Base-by-base conservation (phyloP, 2,113 vertebrate species). In the Glaucomys volans region DNA sequence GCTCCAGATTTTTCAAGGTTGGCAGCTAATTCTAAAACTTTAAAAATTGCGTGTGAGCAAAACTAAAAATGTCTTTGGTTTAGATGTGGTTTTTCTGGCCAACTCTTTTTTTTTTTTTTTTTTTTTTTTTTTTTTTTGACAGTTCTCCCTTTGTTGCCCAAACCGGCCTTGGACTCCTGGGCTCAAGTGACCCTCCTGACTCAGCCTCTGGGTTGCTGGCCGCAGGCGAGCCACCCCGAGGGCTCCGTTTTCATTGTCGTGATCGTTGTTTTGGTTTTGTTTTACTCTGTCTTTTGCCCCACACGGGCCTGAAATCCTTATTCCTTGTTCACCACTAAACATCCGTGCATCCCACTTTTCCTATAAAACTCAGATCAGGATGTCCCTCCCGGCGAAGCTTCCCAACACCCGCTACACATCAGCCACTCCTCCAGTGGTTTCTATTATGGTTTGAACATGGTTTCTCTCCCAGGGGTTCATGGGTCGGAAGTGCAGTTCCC, bases 11-110 rank as follows among this genome's bases (percentile, higher is more conserved):
- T 76, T 87, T 85, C 44, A 66, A 85, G n/a, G 47, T 94, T 82
- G 82, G 96, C 83, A 96, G 64, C 96, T 77, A 89, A 95, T 92
- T 96, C n/a, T n/a, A 72, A 93, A 40, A 16, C 74, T 75, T 91
- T 95, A 88, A 93, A 97, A 97, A 86, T 86, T 69, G 92, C 62
- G 28, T 54, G 72, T 13, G 83, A 95, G 79, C 93, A 95, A 95
- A 97, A 92, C 84, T 95, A 96, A 97, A 81, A 91, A 79, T 74
- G 16, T 94, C 59, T 91, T 82, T 91, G 44, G 22, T 92, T 91
- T 97, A 57, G 72, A 84, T 92, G 75, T 90, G 71, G 0, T 84
- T 95, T 94, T 93, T 54, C 87, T 87, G 52, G 69, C 71, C 66
- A 89, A 54, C 5, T 90, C 83, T 94, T 72, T 69, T 69, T 54